phyloP scores from a whole-genome alignment of 2,888 invertebrate genomes.

The Molanna angustata region DNA sequence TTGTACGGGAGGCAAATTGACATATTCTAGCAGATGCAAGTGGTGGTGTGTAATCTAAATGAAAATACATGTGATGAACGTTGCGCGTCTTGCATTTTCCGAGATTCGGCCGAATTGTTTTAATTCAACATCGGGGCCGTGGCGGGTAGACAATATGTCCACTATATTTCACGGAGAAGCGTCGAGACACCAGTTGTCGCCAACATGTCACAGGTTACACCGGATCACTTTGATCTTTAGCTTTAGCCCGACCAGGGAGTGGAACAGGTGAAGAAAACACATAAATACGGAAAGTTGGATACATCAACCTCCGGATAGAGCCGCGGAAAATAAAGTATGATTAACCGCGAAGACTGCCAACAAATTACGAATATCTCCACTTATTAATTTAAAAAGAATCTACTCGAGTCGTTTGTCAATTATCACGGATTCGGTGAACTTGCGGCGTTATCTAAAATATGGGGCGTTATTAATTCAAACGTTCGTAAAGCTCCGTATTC shows the following conservation, averaged over 20 bases:
- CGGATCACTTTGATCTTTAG: conserved; percentile 14
- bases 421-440: conserved; percentile 16
- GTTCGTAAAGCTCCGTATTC: too few species aligned
- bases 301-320: background rate
- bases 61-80: background rate
- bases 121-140: background rate
- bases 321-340: conserved; percentile 17
- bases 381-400: conserved; percentile 14
- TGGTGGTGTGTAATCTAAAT: too few species aligned
- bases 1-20: too few species aligned
- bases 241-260: too few species aligned
- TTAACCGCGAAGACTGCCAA: conserved; percentile 18
- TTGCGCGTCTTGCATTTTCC: background rate
- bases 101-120: background rate
- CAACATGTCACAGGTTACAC: conserved; percentile 18
- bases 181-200: conserved; percentile 19
- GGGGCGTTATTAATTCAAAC: conserved; percentile 10
- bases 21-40: too few species aligned
- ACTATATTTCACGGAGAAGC: conserved; percentile 19
- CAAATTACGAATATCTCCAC: conserved; percentile 17
- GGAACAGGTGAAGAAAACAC: conserved; percentile 20
- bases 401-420: conserved; percentile 16
- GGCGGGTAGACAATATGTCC: conserved; percentile 13
- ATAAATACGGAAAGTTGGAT: conserved; percentile 14
- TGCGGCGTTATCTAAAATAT: conserved; percentile 7